Evolutionary conservation across 2,888 invertebrate genomes (phyloP), one percentile per base, ranked within the genome.

Genomic region (Lasioglossum figueresi): DNA sequence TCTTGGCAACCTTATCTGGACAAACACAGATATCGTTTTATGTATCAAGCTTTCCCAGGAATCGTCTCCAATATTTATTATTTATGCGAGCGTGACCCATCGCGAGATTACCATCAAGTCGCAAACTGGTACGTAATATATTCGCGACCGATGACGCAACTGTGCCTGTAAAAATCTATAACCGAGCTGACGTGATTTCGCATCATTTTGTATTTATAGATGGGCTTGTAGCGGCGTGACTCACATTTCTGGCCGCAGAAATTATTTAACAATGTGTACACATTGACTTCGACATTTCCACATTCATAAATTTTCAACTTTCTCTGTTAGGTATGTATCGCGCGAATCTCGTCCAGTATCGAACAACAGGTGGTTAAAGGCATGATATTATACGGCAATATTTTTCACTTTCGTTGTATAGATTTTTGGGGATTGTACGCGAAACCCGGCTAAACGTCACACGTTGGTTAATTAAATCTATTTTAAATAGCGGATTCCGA

Each of bases 1-100:
- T 68, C 59, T 34, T 52, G 83, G 34, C 40, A 66, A 72, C 34
- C 19, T 31, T 68, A 68, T 23, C 66, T 68, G 8, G 34, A 23
- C 66, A 31, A 31, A 31, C 14, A 37, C 5, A 34, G 66, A 68
- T 68, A 68, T 68, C 34, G 34, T 23, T 23, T 37, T 37, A 43
- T 14, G 16, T 16, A 34, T 68, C 34, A 68, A 1, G 14, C 34
- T 8, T 45, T 34, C 31, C 19, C 19, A 6, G 23, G 23, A 31
- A 68, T 3, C 6, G 16, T 63, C 31, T 5, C 14, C 2, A 16
- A 16, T 31, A 31, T 63, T 63, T 63, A 31, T 63, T 63, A 63
- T 63, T 63, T 63, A 31, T 63, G 31, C 63, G 16, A 27, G 59
- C 59, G 16, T 16, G 27, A 27, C 52, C 52, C 23, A 52, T 23